A percentile compares a stretch with the other conserved stretches of the same genome.
Conservation (phyloP, 2,888 invertebrate species). For the Celastrina argiolus region DNA sequence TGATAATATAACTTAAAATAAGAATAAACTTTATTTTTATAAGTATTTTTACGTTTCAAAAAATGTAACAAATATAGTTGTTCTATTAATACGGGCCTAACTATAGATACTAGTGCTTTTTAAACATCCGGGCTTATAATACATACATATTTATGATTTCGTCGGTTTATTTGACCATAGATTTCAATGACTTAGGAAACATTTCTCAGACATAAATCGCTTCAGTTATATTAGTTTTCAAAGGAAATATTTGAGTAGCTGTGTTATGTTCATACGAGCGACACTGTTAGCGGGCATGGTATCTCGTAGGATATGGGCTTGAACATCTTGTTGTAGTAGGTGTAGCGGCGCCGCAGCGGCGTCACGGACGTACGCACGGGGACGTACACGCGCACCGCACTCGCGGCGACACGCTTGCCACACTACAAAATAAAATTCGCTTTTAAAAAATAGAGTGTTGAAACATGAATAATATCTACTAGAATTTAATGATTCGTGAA, state of each 20-base stretch:
- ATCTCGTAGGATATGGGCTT: conserved; percentile 61
- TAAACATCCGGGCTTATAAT: too few relatives aligned
- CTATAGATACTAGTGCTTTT: too few relatives aligned
- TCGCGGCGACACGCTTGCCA: conserved; percentile 33
- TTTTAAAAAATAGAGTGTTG: neutral
- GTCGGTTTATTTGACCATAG: too few relatives aligned
- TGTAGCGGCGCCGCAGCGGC: conserved; percentile 65
- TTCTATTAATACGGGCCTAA: too few relatives aligned
- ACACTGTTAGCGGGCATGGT: conserved; percentile 57
- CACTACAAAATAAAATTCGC: conserved; percentile 38
- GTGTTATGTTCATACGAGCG: conserved; percentile 47
- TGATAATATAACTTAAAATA: too few relatives aligned
- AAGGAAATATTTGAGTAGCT: neutral
- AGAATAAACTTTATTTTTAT: too few relatives aligned
- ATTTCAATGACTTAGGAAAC: too few relatives aligned
- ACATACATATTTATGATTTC: too few relatives aligned
- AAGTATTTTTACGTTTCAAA: too few relatives aligned
- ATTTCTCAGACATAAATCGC: too few relatives aligned
- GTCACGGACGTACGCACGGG: conserved; percentile 59
- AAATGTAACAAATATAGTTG: too few relatives aligned
- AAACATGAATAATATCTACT: neutral
- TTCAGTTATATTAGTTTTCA: neutral
- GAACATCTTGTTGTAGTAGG: conserved; percentile 72
- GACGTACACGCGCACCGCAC: conserved; percentile 39
- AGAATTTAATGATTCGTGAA: too few relatives aligned